Base-by-base conservation (phyloP, 2,888 invertebrate genomes). In the Caenorhabditis doughertyi region DNA sequence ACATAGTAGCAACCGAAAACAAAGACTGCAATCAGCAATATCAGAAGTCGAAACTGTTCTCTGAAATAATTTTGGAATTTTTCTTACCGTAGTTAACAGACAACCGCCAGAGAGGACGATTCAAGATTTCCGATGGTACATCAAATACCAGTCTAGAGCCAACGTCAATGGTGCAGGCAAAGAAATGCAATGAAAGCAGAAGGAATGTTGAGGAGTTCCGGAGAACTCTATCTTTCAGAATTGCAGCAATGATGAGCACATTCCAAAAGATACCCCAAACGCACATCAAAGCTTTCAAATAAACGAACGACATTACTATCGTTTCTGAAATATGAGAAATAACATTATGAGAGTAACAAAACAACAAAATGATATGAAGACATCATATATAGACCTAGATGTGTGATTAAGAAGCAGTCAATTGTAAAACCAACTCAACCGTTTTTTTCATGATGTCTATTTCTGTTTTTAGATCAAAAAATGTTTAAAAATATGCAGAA, bases 221-320 rank as follows among this genome's bases (percentile, higher is more conserved):
- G 8, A 82, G 68, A 27, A 82, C 82, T 18, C 42, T 25, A 55
- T 82, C 77, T 29, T 72, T 72, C 23, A 72, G 49, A 23, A 82
- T 82, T 0, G 82, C 71, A 27, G 72, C 27, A 11, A 73, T 56
- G 11, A 82, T 82, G 8, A 82, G 62, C 0, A 82, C 16, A 27
- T 82, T 82, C 82, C 82, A 82, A 42, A 82, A 82, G 0, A 82
- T 82, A 7, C 82, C 82, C 82, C 82, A 82, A 13, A 82, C 47
- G 27, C 82, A 82, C 82, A 82, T 82, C n/a, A 82, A 21, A 11
- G 82, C 82, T 56, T 82, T 82, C 55, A 82, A 47, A 39, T 65
- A 76, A 35, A 73, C 73, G 3, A 55, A 9, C 32, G 64, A 64
- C 73, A 73, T 73, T 0, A 8, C 32, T 32, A 2, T 0, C 3